phyloP scores from a whole-genome alignment of 2,888 invertebrate species.

The Oscheius onirici region DNA sequence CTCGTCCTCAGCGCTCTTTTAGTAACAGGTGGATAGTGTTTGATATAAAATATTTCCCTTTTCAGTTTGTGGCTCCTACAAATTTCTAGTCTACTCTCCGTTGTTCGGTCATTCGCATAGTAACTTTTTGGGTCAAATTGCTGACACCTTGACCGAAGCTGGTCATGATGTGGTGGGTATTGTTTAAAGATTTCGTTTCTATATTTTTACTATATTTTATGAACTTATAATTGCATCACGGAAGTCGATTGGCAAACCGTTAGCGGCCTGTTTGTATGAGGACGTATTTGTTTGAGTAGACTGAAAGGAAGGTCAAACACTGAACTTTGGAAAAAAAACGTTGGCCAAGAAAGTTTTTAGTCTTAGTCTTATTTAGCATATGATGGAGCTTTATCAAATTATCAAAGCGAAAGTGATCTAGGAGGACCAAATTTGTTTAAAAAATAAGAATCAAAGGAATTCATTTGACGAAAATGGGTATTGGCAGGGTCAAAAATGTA shows the following conservation, averaged over 20 bases:
- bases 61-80: constrained; percentile 17
- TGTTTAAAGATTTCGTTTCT: background rate
- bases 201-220: background rate
- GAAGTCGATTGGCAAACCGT: background rate
- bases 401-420: no score
- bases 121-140: constrained; percentile 44
- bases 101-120: constrained; percentile 46
- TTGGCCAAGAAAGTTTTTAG: no score
- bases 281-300: background rate
- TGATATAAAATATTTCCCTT: background rate
- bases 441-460: no score
- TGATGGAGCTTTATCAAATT: no score
- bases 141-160: constrained; percentile 45
- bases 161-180: constrained; percentile 48
- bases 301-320: background rate
- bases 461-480: no score
- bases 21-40: background rate
- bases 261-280: background rate
- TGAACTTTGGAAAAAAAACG: no score
- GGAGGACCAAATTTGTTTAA: no score
- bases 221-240: background rate
- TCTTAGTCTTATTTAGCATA: no score
- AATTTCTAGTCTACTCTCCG: constrained; percentile 41
- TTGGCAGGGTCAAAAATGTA: no score
- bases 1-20: background rate